Evolutionary conservation across 1,140 invertebrate genomes (phyloP), one percentile per base, ranked within the genome.

Genomic region (Mycetomoellerius zeteki): DNA sequence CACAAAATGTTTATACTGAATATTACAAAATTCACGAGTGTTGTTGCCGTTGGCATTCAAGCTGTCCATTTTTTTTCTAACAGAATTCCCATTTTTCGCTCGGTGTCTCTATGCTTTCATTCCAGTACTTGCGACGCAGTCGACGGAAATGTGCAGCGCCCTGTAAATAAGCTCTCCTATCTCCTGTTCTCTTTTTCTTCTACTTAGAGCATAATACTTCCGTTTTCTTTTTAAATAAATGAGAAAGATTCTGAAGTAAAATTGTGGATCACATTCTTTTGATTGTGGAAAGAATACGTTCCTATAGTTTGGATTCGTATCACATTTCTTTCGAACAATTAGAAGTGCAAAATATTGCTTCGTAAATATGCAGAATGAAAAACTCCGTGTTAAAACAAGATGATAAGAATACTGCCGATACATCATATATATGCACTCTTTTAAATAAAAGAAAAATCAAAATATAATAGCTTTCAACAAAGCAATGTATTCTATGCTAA

Each of bases 31-130:
- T 37, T 91, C 86, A 64, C 87, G 86, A 21, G 90, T 93, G 82
- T 87, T 89, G 43, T 95, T 94, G 77, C 88, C 78, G 52, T 89
- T 89, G n/a, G 85, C 47, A 85, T 78, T 88, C 27, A 78, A 16
- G 62, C 82, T 85, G 60, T 94, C 93, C 91, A 94, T 94, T 84
- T 92, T 94, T 85, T 30, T 10, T 88, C 33, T 88, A 91, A 71
- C 75, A 86, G 60, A 8, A 65, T 65, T 65, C 84, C 78, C 87
- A 91, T 90, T 60, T 86, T 67, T 76, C 10, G 43, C 19, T 21
- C 14, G 24, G 19, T 33, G 14, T 43, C 43, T 86, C 56, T 80
- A 69, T 27, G 58, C 86, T 60, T 27, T 75, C 12, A 14, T 81
- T 77, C 30, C 58, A 21, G 19, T 69, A 5, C 33, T 76, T 76